These are phyloP conservation scores for Leptothorax acervorum DNA, from an alignment of 2,888 invertebrate genomes.

Conservation along the genomic window DNA sequence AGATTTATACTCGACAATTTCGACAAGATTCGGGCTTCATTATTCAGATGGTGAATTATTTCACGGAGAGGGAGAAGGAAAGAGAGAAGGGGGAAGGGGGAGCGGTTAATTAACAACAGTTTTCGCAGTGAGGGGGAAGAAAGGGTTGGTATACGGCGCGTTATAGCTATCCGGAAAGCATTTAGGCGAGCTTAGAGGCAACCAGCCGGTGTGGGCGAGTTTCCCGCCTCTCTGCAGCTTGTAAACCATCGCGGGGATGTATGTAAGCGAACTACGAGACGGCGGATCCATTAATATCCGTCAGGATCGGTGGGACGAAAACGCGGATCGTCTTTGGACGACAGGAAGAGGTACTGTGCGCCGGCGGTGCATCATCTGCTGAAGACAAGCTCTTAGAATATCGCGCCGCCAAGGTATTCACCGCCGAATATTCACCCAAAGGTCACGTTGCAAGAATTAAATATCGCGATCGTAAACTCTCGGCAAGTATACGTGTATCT, in stretches of 20 bases:
- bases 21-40: conserved; percentile 39
- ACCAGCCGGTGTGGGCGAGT: conserved; percentile 28
- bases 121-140: conserved; percentile 26
- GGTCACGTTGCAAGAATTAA: conserved; percentile 5
- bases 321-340: conserved; percentile 67
- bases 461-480: neutral
- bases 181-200: conserved; percentile 54
- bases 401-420: conserved; percentile 23
- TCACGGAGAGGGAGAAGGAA: neutral
- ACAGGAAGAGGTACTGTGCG: conserved; percentile 55
- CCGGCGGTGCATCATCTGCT: conserved; percentile 79
- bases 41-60: conserved; percentile 34
- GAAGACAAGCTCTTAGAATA: conserved; percentile 76
- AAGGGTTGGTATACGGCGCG: neutral
- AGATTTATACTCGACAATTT: conserved; percentile 28
- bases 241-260: conserved; percentile 55
- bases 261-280: conserved; percentile 60
- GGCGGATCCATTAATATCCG: conserved; percentile 80
- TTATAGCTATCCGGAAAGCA: conserved; percentile 50
- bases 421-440: neutral
- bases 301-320: conserved; percentile 73
- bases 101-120: conserved; percentile 62
- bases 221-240: conserved; percentile 33
- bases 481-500: neutral
- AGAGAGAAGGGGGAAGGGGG: conserved; percentile 19